Base-by-base conservation (phyloP, 2,797 vertebrate species). In the Girardinus metallicus region DNA sequence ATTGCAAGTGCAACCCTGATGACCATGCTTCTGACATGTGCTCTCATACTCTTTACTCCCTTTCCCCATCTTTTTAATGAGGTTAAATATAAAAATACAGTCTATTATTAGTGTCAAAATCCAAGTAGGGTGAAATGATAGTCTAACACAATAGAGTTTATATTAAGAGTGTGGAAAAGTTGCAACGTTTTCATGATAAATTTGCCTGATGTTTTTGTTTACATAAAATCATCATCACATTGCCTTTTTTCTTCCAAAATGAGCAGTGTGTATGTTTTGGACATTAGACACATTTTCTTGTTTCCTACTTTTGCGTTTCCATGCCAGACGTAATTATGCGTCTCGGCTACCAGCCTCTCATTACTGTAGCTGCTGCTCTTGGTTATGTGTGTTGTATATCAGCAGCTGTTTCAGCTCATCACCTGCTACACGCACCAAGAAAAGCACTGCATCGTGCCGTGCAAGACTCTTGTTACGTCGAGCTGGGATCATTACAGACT, bases 161-260 rank as follows among this genome's bases (percentile, higher is more conserved):
- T n/a, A 66, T 51, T 51, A 34, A 31, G 18, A 11, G 47, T 57
- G 44, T 60, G 34, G 36, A 44, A 31, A 26, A 80, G 29, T 76
- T 60, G 74, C 62, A 70, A 64, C 64, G 78, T 51, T 79, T 43
- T 82, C 77, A 49, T 77, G 64, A 79, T 84, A 51, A 78, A 88
- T 90, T 85, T 88, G 75, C 79, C 86, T 87, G 71, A 85, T 89
- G 64, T 79, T 88, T 89, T 88, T 90, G 85, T 94, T 94, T 91
- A 92, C 91, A 91, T 76, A 60, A 77, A 85, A 64, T 84, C 75
- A 80, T 78, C 44, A 87, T 78, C 80, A 68, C 68, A 85, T 70
- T 83, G 86, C 79, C 83, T 89, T 80, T 71, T 87, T 51, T 90
- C 83, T 90, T 39, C 53, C 68, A 31, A 55, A 60, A 75, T 47